Percentiles rank a stretch among this genome's conserved stretches.
Evolutionary conservation across 2,113 vertebrate species (phyloP).

Genomic region (Myodes glareolus): DNA sequence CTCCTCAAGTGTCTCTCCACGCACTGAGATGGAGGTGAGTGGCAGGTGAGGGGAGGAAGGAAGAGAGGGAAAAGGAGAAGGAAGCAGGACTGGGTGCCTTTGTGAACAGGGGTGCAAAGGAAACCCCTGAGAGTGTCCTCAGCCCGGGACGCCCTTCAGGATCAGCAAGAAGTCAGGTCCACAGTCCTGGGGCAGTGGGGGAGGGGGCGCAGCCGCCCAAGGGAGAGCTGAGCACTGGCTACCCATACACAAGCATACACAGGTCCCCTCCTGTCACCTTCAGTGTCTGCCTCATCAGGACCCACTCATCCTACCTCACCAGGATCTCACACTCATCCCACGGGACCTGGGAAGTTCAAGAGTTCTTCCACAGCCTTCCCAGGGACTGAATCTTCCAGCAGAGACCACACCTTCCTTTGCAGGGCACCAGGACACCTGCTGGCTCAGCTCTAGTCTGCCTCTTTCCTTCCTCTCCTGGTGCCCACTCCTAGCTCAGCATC

Average conservation of each 20-base stretch:
- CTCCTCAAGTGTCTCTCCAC: slow-evolving; percentile 74
- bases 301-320: too few species aligned
- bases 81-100: neutral
- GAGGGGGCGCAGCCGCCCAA: neutral
- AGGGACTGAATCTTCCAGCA: neutral
- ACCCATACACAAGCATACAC: neutral
- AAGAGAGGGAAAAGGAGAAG: neutral
- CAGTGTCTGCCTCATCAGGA: neutral
- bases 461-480: neutral
- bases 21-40: slow-evolving; percentile 37
- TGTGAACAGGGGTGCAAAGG: neutral
- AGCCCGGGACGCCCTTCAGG: neutral
- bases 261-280: neutral
- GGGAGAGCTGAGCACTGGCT: neutral
- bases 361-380: neutral
- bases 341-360: neutral
- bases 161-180: neutral
- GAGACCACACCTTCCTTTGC: neutral
- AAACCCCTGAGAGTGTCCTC: neutral
- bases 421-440: neutral
- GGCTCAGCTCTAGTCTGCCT: neutral
- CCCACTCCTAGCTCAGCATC: neutral
- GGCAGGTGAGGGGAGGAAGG: neutral
- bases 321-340: neutral
- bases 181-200: neutral